Evolutionary conservation across 2,797 vertebrate genomes (phyloP), one percentile per base, ranked within the genome.

Genomic region (Falco berigora): DNA sequence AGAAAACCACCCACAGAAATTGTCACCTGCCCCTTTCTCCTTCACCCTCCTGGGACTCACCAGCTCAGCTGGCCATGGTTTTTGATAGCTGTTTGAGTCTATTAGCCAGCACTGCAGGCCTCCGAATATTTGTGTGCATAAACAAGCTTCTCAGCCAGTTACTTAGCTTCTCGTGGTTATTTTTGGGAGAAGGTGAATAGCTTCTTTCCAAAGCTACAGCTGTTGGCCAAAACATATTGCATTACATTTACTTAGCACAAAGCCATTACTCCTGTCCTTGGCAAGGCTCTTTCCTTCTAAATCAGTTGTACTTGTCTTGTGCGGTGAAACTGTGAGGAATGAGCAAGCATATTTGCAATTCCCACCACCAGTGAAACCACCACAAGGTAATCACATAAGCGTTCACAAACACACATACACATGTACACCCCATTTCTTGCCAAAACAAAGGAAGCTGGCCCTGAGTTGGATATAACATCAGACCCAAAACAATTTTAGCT

Each of bases 191-290:
- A 95, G 68, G 94, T 78, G 75, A 93, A 86, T 83, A 0, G 0
- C 36, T 93, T 47, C 62, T 89, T 90, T 88, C 86, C 79, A 90
- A 81, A 92, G 84, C 61, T 94, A 72, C 86, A 92, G 90, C 94
- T 95, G 81, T 89, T 86, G 73, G 84, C 72, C 73, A 69, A 93
- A 93, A 78, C 8, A 69, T 75, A 92, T 67, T 75, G 47, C 55
- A 88, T 90, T 94, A 92, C 88, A 92, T 92, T 96, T 88, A 86
- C 78, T 94, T 89, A 91, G 87, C 76, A 75, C 81, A 92, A 95
- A 95, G 76, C 69, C 69, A 73, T 86, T 91, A 86, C 81, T 88
- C 75, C 89, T 93, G 75, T 93, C 71, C 82, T 95, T 95, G 96
- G 93, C 92, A 91, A 93, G 47, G 40, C 22, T 92, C 28, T 77